phyloP scores from a whole-genome alignment of 2,113 vertebrate species.

The Xiphorhynchus elegans region DNA sequence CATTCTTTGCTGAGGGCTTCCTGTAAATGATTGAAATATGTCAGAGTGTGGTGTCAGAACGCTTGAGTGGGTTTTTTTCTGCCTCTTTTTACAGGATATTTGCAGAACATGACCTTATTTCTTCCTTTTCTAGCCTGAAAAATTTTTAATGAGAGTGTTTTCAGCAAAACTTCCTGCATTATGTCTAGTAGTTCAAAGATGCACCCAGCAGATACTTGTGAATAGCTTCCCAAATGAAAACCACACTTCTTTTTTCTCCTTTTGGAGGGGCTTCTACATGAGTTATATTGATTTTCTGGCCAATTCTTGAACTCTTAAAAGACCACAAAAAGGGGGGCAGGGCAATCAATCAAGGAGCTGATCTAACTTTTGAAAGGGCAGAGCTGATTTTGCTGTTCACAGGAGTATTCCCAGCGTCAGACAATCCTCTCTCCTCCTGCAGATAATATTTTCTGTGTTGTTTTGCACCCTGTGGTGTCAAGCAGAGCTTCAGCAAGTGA shows the following conservation, averaged over 20 bases:
- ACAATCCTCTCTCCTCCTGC: conserved; percentile 45
- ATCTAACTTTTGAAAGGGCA: conserved; percentile 58
- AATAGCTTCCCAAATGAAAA: conserved; percentile 59
- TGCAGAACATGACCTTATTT: conserved; percentile 43
- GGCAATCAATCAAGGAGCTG: conserved; percentile 32
- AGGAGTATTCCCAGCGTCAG: neutral
- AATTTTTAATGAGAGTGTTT: conserved; percentile 60
- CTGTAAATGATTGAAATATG: conserved; percentile 57
- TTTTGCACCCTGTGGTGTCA: conserved; percentile 38
- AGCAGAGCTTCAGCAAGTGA: conserved; percentile 6
- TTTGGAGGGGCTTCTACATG: conserved; percentile 6
- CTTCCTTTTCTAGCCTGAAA: conserved; percentile 20
- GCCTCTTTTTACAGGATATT: conserved; percentile 15
- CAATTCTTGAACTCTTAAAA: conserved; percentile 20
- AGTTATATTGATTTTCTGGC: conserved; percentile 53
- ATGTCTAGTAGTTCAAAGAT: conserved; percentile 46
- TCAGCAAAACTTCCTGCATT: conserved; percentile 47
- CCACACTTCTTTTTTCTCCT: neutral
- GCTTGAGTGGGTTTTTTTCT: neutral
- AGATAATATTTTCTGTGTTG: conserved; percentile 23
- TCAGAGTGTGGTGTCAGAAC: neutral
- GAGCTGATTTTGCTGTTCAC: conserved; percentile 16
- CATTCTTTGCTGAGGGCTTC: conserved; percentile 40
- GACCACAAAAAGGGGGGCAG: conserved; percentile 13
- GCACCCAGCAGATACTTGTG: conserved; percentile 44